phyloP scores from a whole-genome alignment of 2,888 invertebrate species.

The Unio pictorum region DNA sequence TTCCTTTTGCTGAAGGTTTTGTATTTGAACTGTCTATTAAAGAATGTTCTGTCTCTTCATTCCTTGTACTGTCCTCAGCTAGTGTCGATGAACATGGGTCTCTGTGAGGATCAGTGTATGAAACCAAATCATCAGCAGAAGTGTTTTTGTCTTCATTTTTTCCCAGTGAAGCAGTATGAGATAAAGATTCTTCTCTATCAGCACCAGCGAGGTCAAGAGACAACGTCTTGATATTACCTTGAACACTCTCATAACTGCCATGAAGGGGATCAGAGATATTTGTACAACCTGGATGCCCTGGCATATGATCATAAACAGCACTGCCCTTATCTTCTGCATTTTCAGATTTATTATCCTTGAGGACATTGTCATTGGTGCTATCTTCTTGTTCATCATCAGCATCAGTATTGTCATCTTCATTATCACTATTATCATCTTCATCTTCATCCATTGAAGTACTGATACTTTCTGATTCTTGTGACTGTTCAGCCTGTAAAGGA shows the following conservation, averaged over 20 bases:
- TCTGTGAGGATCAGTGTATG: neutral
- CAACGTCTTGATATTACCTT: too few relatives aligned
- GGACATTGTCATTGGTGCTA: slow-evolving; percentile 1
- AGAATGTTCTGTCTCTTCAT: neutral
- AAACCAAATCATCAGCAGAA: too few relatives aligned
- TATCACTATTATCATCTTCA: slow-evolving; percentile 11
- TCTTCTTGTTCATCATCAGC: slow-evolving; percentile 6
- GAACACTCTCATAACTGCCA: too few relatives aligned
- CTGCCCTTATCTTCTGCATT: slow-evolving; percentile 1
- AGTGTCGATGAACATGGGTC: neutral
- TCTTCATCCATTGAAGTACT: slow-evolving; percentile 2
- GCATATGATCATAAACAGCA: neutral
- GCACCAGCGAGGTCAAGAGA: too few relatives aligned
- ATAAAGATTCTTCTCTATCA: too few relatives aligned
- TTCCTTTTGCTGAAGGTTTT: neutral
- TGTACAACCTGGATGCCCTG: too few relatives aligned
- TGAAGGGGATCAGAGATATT: too few relatives aligned
- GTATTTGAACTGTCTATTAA: neutral
- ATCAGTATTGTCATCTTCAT: slow-evolving; percentile 6
- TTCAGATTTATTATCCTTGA: neutral
- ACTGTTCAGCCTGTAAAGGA: too few relatives aligned
- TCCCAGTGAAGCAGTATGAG: too few relatives aligned
- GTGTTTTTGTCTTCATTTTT: too few relatives aligned
- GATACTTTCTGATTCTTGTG: too few relatives aligned
- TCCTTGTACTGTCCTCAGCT: neutral